Evolutionary conservation across 2,888 invertebrate species (phyloP).

Genomic region (Leptura quadrifasciata): DNA sequence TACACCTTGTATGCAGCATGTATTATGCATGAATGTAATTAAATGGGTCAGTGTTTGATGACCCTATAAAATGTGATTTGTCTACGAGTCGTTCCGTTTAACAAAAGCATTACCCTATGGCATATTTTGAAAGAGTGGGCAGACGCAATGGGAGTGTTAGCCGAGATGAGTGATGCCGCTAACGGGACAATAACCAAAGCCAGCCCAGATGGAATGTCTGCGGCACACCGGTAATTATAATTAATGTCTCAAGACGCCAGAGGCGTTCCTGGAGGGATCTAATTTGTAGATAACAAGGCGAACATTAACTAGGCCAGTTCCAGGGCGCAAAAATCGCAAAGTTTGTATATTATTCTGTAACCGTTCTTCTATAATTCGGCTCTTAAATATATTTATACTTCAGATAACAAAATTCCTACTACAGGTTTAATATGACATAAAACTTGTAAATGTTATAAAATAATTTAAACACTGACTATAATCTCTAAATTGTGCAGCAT

Average conservation of each 20-base stretch:
- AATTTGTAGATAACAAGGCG: background rate
- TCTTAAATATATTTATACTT: no score
- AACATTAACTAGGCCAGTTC: background rate
- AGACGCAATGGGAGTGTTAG: background rate
- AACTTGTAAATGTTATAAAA: no score
- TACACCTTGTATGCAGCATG: no score
- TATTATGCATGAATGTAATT: no score
- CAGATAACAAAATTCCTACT: no score
- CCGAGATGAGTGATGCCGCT: slow-evolving; percentile 6
- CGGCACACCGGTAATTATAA: slow-evolving; percentile 21
- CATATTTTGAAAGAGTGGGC: slow-evolving; percentile 17
- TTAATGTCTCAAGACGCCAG: slow-evolving; percentile 13
- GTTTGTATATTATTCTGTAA: background rate
- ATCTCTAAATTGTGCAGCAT: no score
- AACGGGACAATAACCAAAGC: slow-evolving; percentile 14
- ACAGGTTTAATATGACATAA: no score
- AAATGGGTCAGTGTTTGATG: background rate
- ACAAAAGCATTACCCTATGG: background rate
- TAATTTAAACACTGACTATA: no score
- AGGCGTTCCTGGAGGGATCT: slow-evolving; percentile 8
- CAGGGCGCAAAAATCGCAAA: background rate
- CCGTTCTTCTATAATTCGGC: no score
- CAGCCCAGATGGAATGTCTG: slow-evolving; percentile 11
- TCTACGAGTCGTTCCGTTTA: background rate
- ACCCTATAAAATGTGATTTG: background rate